Base-by-base conservation (phyloP, 2,888 invertebrate species). In the Nasonia oneida region DNA sequence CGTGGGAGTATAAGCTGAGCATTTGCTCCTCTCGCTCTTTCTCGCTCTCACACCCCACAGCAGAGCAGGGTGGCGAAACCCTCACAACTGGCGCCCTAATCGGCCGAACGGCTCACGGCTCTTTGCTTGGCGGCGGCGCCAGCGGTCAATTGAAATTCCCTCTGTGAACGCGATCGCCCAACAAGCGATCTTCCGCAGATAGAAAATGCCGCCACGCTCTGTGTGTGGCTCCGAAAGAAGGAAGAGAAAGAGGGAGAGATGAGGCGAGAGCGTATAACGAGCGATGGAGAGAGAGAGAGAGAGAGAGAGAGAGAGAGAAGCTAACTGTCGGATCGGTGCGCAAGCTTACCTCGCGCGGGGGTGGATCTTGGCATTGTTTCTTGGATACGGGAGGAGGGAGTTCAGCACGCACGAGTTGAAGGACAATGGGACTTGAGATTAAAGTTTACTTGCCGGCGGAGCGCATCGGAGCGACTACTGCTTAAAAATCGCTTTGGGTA, bases 111-210 rank as follows among this genome's bases (percentile, higher is more conserved):
- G 77, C 76, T 73, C 42, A 71, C 74, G 50, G 74, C 75, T 81
- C 81, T 81, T 75, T 81, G 61, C 81, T 75, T 37, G 81, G 33
- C 53, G 8, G 70, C 57, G 53, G 47, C 4, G 8, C 37, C 57
- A 75, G 70, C 75, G 86, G 86, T 83, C 86, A 86, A 86, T 86
- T 86, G 86, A 86, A 86, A 86, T 86, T 86, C 86, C 47, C 79
- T 67, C 70, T 79, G 79, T 80, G 79, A 37, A 61, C 67, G 82
- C 78, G 76, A 82, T 85, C 82, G 83, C 23, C 78, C 82, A 47
- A 71, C 81, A 85, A 85, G 77, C 85, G 81, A 76, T 71, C 73
- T 73, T 64, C 50, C 50, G 3, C 37, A 81, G 81, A 85, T 76
- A 81, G 81, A 77, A 79, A 81, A 64, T 15, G 39, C 61, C n/a